Conservation (phyloP, 2,888 invertebrate species). For the Leucophenga maculata region DNA sequence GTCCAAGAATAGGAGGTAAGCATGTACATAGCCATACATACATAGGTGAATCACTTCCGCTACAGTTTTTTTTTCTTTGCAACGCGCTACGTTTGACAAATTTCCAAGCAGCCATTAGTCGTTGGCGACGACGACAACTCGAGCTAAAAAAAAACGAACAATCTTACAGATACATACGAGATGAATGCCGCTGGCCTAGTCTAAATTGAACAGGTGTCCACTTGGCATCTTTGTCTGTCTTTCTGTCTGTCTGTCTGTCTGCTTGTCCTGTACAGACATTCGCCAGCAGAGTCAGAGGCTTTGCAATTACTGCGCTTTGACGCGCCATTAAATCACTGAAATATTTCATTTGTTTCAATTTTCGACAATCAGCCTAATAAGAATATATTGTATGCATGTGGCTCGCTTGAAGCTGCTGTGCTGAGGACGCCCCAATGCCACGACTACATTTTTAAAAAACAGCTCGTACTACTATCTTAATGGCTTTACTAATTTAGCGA, state of each 20-base stretch:
- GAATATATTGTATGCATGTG: conserved; percentile 29
- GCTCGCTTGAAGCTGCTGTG: not conserved
- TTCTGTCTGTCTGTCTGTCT: not conserved
- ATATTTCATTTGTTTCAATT: conserved; percentile 62
- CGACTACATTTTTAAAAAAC: no score
- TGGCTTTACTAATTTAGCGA: no score
- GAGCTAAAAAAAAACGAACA: not conserved
- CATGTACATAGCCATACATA: no score
- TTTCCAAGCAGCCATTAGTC: conserved; percentile 61
- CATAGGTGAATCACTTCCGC: conserved; percentile 6
- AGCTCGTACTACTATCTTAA: no score
- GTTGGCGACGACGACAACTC: not conserved
- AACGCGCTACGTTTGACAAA: conserved; percentile 54
- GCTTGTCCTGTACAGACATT: not conserved
- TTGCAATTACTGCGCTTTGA: conserved; percentile 10
- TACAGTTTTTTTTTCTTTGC: conserved; percentile 9
- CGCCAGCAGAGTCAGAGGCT: not conserved
- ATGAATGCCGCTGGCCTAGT: not conserved
- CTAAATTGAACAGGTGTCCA: not conserved
- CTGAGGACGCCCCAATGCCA: no score
- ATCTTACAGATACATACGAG: not conserved
- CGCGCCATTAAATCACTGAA: conserved; percentile 53
- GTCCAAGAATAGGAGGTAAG: not conserved
- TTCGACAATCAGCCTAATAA: conserved; percentile 54
- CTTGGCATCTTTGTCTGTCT: not conserved